Evolutionary conservation across 1,140 invertebrate species (phyloP).

Genomic region (Venturia canescens): DNA sequence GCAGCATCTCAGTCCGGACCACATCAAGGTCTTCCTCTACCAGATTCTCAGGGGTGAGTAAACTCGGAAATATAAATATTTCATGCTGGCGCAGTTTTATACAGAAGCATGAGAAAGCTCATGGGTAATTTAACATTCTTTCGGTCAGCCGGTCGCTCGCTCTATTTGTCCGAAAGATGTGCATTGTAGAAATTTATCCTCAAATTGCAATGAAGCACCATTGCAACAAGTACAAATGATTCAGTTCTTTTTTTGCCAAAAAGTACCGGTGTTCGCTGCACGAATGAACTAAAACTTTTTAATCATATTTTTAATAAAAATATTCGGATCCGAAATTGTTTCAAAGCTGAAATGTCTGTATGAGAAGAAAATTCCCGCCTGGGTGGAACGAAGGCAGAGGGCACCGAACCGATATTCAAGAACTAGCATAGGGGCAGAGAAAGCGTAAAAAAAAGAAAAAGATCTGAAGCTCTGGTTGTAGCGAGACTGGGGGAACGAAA

Average conservation of each 20-base stretch:
- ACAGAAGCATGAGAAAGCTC: neutral
- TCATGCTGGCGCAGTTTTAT: neutral
- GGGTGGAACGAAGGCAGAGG: neutral
- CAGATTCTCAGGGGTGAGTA: conserved; percentile 97
- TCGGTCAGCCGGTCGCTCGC: neutral
- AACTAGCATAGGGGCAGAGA: conserved; percentile 6
- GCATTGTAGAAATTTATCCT: no score
- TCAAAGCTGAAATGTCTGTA: neutral
- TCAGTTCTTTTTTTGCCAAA: no score
- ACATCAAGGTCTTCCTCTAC: conserved; percentile 99
- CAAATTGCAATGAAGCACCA: no score
- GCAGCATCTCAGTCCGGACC: conserved; percentile 97
- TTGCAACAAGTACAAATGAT: no score
- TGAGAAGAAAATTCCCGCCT: neutral
- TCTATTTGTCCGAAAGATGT: no score
- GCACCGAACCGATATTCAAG: neutral
- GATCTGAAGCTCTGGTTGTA: conserved; percentile 32
- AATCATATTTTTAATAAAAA: no score
- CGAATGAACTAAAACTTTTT: no score
- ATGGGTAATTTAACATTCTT: neutral
- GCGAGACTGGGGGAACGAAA: conserved; percentile 67
- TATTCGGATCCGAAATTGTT: neutral
- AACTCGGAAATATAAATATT: conserved; percentile 11
- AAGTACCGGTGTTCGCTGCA: no score
- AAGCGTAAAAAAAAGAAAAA: conserved; percentile 40